These are phyloP conservation scores for Myiotriccus ornatus DNA, from an alignment of 2,797 vertebrate species.

Conservation along the genomic window DNA sequence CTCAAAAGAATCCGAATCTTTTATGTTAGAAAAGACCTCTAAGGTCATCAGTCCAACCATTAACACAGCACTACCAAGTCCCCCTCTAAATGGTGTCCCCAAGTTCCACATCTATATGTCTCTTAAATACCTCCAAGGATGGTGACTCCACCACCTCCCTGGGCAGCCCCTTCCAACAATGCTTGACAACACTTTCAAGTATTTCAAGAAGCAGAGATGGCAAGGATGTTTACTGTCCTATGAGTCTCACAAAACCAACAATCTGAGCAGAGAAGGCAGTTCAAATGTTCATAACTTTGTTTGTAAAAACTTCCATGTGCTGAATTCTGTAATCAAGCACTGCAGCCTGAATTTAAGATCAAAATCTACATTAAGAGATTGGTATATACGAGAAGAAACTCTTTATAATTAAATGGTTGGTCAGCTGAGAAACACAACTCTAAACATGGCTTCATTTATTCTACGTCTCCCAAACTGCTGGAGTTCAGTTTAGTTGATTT, in stretches of 20 bases:
- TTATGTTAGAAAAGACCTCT: not conserved
- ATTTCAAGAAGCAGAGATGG: not conserved
- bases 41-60: not conserved
- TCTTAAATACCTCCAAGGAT: not conserved
- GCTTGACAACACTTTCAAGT: not conserved
- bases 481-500: not conserved
- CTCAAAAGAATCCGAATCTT: not conserved
- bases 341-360: not conserved
- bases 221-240: too few species aligned
- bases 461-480: not conserved
- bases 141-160: not conserved
- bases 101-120: fast-evolving
- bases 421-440: not conserved
- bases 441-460: not conserved
- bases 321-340: too few species aligned
- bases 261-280: not conserved
- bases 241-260: not conserved
- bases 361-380: not conserved
- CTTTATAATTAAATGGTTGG: not conserved
- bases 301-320: too few species aligned
- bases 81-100: fast-evolving
- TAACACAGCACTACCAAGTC: not conserved
- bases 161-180: not conserved
- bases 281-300: not conserved
- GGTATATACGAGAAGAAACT: not conserved